phyloP scores from a whole-genome alignment of 2,113 vertebrate genomes.

The Anarhynchus alexandrinus region DNA sequence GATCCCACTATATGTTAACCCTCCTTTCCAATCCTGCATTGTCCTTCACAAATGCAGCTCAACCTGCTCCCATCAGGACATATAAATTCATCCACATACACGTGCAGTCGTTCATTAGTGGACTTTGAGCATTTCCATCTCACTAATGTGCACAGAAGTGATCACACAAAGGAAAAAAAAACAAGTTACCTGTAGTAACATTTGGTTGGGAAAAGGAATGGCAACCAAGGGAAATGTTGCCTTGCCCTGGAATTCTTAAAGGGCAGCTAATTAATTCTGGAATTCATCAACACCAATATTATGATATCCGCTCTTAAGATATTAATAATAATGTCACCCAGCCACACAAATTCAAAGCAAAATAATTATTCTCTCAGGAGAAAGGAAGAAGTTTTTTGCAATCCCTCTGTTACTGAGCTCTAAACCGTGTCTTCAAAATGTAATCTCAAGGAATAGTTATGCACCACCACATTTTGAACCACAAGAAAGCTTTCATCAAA shows the following conservation, averaged over 20 bases:
- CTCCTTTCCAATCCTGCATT: neutral
- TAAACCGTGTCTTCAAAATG: neutral
- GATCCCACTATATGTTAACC: neutral
- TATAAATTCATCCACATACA: rapidly evolving
- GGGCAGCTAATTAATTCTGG: neutral
- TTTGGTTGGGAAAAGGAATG: neutral
- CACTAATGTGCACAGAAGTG: neutral
- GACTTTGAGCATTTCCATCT: neutral
- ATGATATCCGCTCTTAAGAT: neutral
- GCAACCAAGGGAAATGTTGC: neutral
- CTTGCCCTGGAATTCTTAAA: neutral
- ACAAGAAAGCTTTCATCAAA: neutral
- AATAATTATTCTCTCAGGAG: neutral
- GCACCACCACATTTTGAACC: neutral
- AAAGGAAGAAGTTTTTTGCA: neutral
- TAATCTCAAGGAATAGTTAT: neutral
- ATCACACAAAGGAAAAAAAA: neutral
- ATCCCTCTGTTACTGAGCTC: neutral
- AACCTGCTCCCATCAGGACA: rapidly evolving
- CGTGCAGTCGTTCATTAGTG: neutral
- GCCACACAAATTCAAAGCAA: neutral
- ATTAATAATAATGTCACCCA: neutral
- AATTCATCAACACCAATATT: neutral
- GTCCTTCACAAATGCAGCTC: neutral
- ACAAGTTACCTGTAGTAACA: neutral